Conservation (phyloP, 64 coral and sea anemone species). For the Actinia equina region DNA sequence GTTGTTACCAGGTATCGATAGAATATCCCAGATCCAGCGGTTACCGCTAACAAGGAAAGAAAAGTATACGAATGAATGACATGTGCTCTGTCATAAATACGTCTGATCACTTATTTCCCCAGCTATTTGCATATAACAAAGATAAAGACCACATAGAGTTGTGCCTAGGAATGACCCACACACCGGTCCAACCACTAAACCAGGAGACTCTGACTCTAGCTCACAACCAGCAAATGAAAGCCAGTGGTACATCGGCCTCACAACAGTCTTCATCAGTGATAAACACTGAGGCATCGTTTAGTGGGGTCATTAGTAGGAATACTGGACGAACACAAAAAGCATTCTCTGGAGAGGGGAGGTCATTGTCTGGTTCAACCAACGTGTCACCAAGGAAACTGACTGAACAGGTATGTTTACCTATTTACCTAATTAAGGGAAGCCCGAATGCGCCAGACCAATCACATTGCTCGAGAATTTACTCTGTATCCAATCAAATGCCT, state of each 20-base stretch:
- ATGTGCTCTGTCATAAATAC: background rate
- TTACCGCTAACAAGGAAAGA: background rate
- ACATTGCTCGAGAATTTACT: too few relatives aligned
- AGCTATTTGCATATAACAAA: slow-evolving; percentile 95
- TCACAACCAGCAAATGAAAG: background rate
- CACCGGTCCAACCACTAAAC: slow-evolving; percentile 75
- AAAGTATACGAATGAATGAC: background rate
- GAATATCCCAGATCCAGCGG: too few relatives aligned
- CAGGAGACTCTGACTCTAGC: slow-evolving; percentile 38
- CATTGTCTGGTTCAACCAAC: slow-evolving; percentile 18
- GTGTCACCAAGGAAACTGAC: background rate
- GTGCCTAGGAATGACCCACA: slow-evolving; percentile 76
- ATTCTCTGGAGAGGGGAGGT: slow-evolving; percentile 84
- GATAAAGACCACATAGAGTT: slow-evolving; percentile 86
- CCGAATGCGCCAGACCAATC: too few relatives aligned
- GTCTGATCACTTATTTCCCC: background rate
- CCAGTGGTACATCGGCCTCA: background rate
- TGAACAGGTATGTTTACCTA: slow-evolving; percentile 6
- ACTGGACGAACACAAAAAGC: slow-evolving; percentile 45
- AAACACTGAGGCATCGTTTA: slow-evolving; percentile 74
- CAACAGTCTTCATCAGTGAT: slow-evolving; percentile 32
- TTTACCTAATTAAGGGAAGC: too few relatives aligned
- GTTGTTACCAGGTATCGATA: too few relatives aligned
- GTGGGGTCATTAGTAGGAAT: slow-evolving; percentile 74
- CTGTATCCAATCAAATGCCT: too few relatives aligned